These are phyloP conservation scores for Camponotus fellah DNA, from an alignment of 2,888 invertebrate genomes.

Conservation along the genomic window DNA sequence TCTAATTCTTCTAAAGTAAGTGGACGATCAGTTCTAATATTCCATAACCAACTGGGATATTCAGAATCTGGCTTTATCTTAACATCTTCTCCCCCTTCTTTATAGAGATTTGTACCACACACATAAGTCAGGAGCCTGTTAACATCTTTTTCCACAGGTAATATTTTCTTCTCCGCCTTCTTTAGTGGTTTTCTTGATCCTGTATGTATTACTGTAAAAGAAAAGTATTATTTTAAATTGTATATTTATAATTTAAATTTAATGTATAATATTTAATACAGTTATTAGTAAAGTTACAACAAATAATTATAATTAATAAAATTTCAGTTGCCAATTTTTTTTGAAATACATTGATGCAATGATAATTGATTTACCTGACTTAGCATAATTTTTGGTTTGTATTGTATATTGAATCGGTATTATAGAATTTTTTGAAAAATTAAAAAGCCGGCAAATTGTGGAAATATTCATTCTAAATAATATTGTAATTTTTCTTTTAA, in stretches of 20 bases:
- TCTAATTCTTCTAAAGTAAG: constrained; percentile 92
- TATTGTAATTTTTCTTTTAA: no score
- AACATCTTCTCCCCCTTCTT: constrained; percentile 94
- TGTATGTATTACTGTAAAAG: not conserved
- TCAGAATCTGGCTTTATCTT: constrained; percentile 92
- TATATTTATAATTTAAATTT: not conserved
- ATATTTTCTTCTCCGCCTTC: constrained; percentile 89
- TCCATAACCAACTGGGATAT: constrained; percentile 98
- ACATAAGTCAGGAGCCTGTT: constrained; percentile 91
- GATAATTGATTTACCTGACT: constrained; percentile 65
- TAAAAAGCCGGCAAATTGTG: constrained; percentile 39
- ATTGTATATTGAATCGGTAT: constrained; percentile 69
- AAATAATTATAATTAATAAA: not conserved
- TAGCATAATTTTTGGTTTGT: constrained; percentile 68
- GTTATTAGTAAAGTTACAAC: not conserved
- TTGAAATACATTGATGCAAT: not conserved
- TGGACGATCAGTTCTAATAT: constrained; percentile 89
- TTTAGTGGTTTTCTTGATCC: constrained; percentile 86
- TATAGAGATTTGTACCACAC: constrained; percentile 95
- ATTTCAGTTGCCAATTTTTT: not conserved
- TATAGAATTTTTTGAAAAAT: constrained; percentile 41
- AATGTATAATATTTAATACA: not conserved
- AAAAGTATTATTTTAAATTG: not conserved
- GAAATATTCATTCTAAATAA: constrained; percentile 10
- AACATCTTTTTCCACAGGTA: constrained; percentile 95